phyloP scores from a whole-genome alignment of 2,797 vertebrate genomes.

The Girardinus metallicus region DNA sequence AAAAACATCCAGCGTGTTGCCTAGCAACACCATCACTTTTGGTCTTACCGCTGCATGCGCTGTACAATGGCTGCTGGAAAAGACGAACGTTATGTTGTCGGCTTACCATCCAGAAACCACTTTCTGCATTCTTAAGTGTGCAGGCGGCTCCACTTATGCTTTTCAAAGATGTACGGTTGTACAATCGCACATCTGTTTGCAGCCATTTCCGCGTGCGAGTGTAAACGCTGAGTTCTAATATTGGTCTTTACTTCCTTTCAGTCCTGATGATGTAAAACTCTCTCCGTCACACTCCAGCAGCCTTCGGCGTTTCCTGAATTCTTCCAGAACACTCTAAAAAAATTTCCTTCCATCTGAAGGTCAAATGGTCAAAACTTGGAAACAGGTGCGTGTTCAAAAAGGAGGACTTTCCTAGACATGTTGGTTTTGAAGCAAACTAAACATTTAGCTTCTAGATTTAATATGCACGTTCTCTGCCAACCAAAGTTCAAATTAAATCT shows the following conservation, averaged over 20 bases:
- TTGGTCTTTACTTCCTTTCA: background rate
- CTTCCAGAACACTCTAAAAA: too few relatives aligned
- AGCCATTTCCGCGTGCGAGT: too few relatives aligned
- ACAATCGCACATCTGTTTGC: too few relatives aligned
- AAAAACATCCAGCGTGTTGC: too few relatives aligned
- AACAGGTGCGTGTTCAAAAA: background rate
- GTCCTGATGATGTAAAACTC: background rate
- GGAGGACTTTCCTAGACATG: background rate
- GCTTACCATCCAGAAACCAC: too few relatives aligned
- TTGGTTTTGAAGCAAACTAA: background rate
- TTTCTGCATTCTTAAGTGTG: too few relatives aligned
- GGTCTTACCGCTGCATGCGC: too few relatives aligned
- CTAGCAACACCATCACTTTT: too few relatives aligned
- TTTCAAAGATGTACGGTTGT: too few relatives aligned
- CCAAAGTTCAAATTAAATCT: background rate
- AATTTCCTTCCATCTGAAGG: background rate
- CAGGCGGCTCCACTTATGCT: too few relatives aligned
- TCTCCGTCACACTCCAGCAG: background rate
- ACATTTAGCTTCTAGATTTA: background rate
- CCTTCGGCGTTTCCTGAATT: background rate
- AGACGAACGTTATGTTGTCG: too few relatives aligned
- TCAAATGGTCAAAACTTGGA: background rate
- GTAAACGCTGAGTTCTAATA: background rate
- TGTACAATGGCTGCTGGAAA: too few relatives aligned
- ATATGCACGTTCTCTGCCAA: background rate